phyloP scores from a whole-genome alignment of 1,140 invertebrate genomes.

The Ganaspis sp. region DNA sequence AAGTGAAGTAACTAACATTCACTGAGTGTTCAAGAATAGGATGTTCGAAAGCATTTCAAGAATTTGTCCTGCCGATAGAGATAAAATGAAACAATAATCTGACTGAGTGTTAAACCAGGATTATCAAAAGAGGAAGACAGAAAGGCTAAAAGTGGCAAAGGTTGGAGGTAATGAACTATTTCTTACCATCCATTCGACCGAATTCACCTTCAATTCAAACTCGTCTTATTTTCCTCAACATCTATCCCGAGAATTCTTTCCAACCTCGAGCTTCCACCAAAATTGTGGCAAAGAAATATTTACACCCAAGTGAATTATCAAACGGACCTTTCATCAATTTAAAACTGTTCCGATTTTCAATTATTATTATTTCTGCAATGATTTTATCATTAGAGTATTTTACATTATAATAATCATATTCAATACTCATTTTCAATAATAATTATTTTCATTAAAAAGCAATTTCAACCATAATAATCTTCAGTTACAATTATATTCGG shows the following conservation, averaged over 20 bases:
- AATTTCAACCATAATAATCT: too few relatives aligned
- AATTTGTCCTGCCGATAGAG: slow-evolving; percentile 25
- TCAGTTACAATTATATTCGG: too few relatives aligned
- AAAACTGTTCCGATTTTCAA: too few relatives aligned
- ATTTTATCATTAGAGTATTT: too few relatives aligned
- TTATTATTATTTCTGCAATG: too few relatives aligned
- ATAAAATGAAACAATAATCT: background rate
- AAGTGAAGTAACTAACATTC: background rate
- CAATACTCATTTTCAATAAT: too few relatives aligned
- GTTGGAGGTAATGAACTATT: slow-evolving; percentile 52
- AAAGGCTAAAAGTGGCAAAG: slow-evolving; percentile 21
- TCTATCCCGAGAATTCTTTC: slow-evolving; percentile 3
- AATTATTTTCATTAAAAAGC: too few relatives aligned
- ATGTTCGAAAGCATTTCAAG: background rate
- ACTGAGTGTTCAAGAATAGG: background rate
- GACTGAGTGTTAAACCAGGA: background rate
- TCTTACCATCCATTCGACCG: slow-evolving; percentile 49
- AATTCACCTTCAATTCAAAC: slow-evolving; percentile 35
- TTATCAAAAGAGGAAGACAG: slow-evolving; percentile 7
- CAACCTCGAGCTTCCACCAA: background rate
- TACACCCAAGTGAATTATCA: too few relatives aligned
- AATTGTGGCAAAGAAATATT: too few relatives aligned
- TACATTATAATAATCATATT: too few relatives aligned
- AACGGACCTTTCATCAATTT: too few relatives aligned
- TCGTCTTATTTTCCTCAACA: slow-evolving; percentile 20